Evolutionary conservation across 2,113 vertebrate genomes (phyloP), one percentile per base, ranked within the genome.

Genomic region (Microtus oregoni): DNA sequence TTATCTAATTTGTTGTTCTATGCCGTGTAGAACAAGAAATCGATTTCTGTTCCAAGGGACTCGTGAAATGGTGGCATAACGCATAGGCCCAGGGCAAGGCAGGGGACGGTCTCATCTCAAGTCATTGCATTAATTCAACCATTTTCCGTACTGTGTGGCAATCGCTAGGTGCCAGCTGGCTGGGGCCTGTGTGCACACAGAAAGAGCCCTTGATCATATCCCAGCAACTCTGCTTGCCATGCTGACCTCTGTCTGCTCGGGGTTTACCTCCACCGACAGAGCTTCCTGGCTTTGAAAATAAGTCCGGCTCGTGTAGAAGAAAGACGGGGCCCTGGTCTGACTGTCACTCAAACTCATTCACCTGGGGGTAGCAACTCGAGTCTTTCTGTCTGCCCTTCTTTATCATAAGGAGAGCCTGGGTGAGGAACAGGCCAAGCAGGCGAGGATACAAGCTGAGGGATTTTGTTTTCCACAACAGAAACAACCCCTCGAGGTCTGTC

Each of bases 211-310:
- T 82, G 55, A 26, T 73, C 77, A 55, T 65, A 7, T 67, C 47
- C 73, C 0, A 52, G 68, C 5, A 52, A 65, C 88, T 55, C 22
- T 19, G 15, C 55, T 20, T 58, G 19, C 55, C 4, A 7, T 10
- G n/a, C 26, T 9, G 58, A 70, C 58, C 4, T 91, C 8, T 26
- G 78, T 91, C 6, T 35, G 78, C 30, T 89, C 32, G 77, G 38
- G 55, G 61, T 79, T 90, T 76, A 58, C 58, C 65, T 82, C 52
- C 87, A 81, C 75, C 26, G 92, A 73, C 10, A 63, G 91, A 91
- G 44, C 35, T 61, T 41, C 44, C 6, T 1, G 14, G 70, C 68
- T 61, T 9, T 20, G 77, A 68, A 91, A 35, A 86, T 76, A 91
- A 93, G 55, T 14, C 87, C 65, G 70, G 14, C 10, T 13, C 38